Conservation (phyloP, 2,888 invertebrate species). For the Cerceris ruficornis region DNA sequence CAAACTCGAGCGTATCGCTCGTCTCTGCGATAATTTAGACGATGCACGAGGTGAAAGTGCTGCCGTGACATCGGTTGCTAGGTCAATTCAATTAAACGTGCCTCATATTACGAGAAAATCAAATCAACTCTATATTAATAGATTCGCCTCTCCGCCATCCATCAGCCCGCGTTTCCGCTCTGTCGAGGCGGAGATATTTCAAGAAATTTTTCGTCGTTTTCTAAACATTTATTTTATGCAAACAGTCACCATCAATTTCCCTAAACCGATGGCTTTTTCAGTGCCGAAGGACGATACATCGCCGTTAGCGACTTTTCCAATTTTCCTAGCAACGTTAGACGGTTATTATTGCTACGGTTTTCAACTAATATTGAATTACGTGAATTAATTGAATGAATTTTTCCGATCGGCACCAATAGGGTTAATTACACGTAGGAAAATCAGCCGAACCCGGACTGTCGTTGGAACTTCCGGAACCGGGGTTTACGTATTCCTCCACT, state of each 20-base stretch:
- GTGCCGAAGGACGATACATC: too few relatives aligned
- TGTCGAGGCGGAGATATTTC: too few relatives aligned
- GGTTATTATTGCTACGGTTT: too few relatives aligned
- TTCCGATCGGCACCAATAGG: neutral
- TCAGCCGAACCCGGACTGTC: neutral
- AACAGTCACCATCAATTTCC: too few relatives aligned
- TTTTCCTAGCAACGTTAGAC: too few relatives aligned
- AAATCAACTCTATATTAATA: too few relatives aligned
- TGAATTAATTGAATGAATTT: neutral
- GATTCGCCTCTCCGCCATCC: neutral
- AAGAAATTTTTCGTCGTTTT: too few relatives aligned
- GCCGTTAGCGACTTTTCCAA: too few relatives aligned
- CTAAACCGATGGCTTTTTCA: too few relatives aligned
- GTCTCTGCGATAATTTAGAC: slow-evolving; percentile 20
- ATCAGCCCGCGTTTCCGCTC: neutral
- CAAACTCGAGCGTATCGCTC: slow-evolving; percentile 27
- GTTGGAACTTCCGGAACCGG: slow-evolving; percentile 14
- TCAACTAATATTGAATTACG: too few relatives aligned
- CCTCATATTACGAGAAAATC: neutral
- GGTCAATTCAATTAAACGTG: neutral
- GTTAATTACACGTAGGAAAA: neutral
- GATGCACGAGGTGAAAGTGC: slow-evolving; percentile 31
- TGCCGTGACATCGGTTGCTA: slow-evolving; percentile 9
- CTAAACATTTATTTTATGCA: too few relatives aligned
- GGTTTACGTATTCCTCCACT: neutral